Conservation (phyloP, 2,888 invertebrate species). For the Fragum fragum region DNA sequence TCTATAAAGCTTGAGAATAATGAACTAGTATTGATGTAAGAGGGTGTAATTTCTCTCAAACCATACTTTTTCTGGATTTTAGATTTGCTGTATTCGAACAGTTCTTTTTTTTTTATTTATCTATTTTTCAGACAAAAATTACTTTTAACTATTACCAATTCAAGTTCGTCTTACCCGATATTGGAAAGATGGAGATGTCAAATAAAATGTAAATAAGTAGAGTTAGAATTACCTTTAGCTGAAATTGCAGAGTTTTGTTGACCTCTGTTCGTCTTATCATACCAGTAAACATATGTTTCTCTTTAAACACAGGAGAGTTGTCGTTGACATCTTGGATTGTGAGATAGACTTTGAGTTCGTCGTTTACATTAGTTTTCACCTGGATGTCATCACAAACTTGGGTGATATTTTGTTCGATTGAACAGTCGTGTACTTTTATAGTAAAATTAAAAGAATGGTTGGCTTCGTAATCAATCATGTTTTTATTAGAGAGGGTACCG, state of each 20-base stretch:
- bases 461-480: not conserved
- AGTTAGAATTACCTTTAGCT: constrained; percentile 8
- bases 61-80: too few species aligned
- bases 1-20: too few species aligned
- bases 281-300: constrained; percentile 36
- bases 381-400: constrained; percentile 10
- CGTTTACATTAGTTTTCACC: not conserved
- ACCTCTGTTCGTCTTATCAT: constrained; percentile 9
- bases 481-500: not conserved
- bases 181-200: too few species aligned
- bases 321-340: constrained; percentile 52
- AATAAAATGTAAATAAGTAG: not conserved
- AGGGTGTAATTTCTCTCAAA: too few species aligned
- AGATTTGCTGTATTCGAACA: too few species aligned
- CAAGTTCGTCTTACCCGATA: too few species aligned
- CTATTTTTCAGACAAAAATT: too few species aligned
- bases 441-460: not conserved
- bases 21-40: too few species aligned
- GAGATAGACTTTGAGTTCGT: not conserved
- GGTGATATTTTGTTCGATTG: not conserved
- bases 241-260: not conserved
- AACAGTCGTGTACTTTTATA: constrained; percentile 46
- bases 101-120: too few species aligned
- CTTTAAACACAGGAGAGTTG: constrained; percentile 53
- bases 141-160: too few species aligned